Base-by-base conservation (phyloP, 2,797 vertebrate species). In the Allobates femoralis region DNA sequence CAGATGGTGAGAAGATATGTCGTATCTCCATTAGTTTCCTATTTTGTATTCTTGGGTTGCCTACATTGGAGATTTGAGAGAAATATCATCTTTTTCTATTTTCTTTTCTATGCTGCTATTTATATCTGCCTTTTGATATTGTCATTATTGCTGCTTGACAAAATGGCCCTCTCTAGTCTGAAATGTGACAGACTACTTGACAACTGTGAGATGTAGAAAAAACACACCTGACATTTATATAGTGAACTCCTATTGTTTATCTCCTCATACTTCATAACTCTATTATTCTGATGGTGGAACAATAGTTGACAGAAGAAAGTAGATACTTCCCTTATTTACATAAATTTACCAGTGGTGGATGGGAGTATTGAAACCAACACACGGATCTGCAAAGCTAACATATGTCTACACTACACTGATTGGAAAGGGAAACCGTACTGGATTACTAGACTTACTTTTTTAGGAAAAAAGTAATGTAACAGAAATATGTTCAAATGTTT, bases 151-250 rank as follows among this genome's bases (percentile, higher is more conserved):
- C 81, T 46, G 32, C 67, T 83, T 83, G 51, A 83, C 53, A 83
- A 83, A 83, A 74, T 83, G 67, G 81, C 53, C 81, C 67, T 83
- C 51, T 56, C 51, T 69, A 34, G 66, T 82, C 81, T 73, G 67
- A 83, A 78, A 58, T 73, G 53, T 83, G 81, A 73, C 81, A 83
- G 81, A 37, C 51, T 83, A 71, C 30, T 73, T 83, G 81, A 83
- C 67, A 28, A 83, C 32, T 41, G 76, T 78, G 34, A 58, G 66
- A 83, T 73, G 81, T 30, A 83, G 64, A 55, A 69, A 81, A 82
- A 83, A 83, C 66, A 78, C 76, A 78, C 76, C 32, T 83, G 81
- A 73, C 81, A 83, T 83, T 83, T 83, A 81, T 83, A 60, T 83
- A 55, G n/a, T 83, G 81, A 83, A 83, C 69, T 73, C 73, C 67